Base-by-base conservation (phyloP, 1,140 invertebrate genomes). In the Diprion similis region DNA sequence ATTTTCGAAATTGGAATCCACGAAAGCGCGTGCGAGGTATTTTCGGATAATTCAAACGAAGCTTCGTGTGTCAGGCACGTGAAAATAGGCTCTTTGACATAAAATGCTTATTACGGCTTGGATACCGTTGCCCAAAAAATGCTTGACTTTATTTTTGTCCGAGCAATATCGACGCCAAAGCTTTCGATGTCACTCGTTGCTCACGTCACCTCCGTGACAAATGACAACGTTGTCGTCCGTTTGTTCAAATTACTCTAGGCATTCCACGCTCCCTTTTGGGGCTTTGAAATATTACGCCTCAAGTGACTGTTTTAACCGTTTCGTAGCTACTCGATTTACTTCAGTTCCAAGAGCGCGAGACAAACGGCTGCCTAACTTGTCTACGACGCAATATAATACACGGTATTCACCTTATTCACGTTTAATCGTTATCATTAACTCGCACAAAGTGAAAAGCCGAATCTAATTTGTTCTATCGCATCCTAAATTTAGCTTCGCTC, bases 241-340 rank as follows among this genome's bases (percentile, higher is more conserved):
- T 85, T 84, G 85, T 87, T 86, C 82, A 87, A 87, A 88, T 88
- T 86, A 85, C 85, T 86, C 77, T 76, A 75, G 77, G 81, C 82
- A 86, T 83, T 83, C 81, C 80, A 66, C 72, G 72, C 70, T 71
- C 76, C 76, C 74, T 78, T 67, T 48, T 67, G 10, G 47, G 17
- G 48, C 77, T 80, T 83, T 85, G 84, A 84, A 86, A 86, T 86
- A 86, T 84, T 82, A 83, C 80, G 74, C 79, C 2, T 37, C 66
- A 68, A 18, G 66, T 59, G 51, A 68, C 66, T 19, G 66, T 45
- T 18, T 68, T 45, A 68, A 45, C 18, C 66, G 37, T 68, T 68
- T 68, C 15, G 66, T 68, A 68, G 66, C 18, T 15, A 18, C 66
- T 68, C 66, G 17, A 11, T 68, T 68, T 59, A 59, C 51, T 59